A percentile compares a stretch with the other conserved stretches of the same genome.
Evolutionary conservation across 2,888 invertebrate species (phyloP).

Genomic region (Congeria kusceri): DNA sequence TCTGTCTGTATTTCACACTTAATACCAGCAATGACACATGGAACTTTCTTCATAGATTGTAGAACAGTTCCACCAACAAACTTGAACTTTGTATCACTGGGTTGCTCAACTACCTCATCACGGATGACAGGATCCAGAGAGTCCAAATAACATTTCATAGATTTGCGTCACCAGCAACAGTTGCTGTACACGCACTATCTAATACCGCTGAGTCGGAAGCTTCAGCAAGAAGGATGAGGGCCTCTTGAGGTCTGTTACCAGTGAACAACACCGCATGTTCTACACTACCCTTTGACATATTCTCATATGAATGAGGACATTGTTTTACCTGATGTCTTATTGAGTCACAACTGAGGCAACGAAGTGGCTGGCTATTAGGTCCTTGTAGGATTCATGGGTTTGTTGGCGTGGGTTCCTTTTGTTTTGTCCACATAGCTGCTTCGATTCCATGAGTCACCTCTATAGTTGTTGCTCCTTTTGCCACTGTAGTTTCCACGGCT

Average conservation of each 20-base stretch:
- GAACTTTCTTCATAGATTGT: slow-evolving; percentile 39
- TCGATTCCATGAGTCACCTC: no score
- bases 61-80: slow-evolving; percentile 53
- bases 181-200: slow-evolving; percentile 52
- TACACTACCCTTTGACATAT: slow-evolving; percentile 19
- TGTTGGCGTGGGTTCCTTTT: no score
- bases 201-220: slow-evolving; percentile 50
- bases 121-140: slow-evolving; percentile 20
- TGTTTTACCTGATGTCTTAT: slow-evolving; percentile 42
- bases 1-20: slow-evolving; percentile 46
- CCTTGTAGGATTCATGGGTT: slow-evolving; percentile 11
- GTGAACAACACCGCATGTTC: slow-evolving; percentile 54
- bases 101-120: slow-evolving; percentile 20
- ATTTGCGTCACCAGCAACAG: slow-evolving; percentile 50
- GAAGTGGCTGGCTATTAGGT: slow-evolving; percentile 42
- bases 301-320: slow-evolving; percentile 55
- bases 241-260: slow-evolving; percentile 38
- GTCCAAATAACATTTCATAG: slow-evolving; percentile 46
- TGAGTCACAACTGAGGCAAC: slow-evolving; percentile 46
- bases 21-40: slow-evolving; percentile 42
- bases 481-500: no score
- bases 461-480: no score
- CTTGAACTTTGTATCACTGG: slow-evolving; percentile 38
- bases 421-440: no score
- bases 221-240: slow-evolving; percentile 37